Percentiles rank a stretch among this genome's conserved stretches.
phyloP scores from a whole-genome alignment of 2,113 vertebrate species.

The Pseudopodoces humilis region DNA sequence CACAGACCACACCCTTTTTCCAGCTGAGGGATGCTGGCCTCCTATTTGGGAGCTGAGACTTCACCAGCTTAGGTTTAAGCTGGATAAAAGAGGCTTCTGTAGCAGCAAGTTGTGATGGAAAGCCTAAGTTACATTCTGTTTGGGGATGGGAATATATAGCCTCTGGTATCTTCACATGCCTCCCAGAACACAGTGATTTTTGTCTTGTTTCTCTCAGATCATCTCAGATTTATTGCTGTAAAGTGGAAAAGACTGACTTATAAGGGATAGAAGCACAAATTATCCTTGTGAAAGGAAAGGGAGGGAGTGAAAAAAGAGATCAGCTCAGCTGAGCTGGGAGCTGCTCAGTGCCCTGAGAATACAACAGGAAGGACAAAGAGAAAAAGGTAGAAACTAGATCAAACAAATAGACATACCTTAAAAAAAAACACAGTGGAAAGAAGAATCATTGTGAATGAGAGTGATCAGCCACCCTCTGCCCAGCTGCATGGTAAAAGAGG shows the following conservation, averaged over 20 bases:
- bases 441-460: not conserved
- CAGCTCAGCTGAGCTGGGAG: not conserved
- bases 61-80: not conserved
- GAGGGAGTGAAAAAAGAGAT: not conserved
- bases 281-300: not conserved
- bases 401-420: not conserved
- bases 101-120: not conserved
- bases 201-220: conserved; percentile 5
- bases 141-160: not conserved
- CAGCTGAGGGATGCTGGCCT: not conserved
- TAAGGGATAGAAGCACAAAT: not conserved
- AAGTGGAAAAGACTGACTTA: not conserved
- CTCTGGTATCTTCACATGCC: not conserved
- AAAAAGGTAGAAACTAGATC: not conserved
- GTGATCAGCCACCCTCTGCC: not conserved
- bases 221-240: not conserved
- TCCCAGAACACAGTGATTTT: not conserved
- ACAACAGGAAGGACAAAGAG: not conserved
- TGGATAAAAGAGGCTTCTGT: conserved; percentile 6
- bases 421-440: not conserved
- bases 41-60: not conserved
- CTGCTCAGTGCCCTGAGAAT: not conserved
- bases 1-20: not conserved
- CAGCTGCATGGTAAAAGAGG: not conserved
- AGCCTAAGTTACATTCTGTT: not conserved